A percentile compares a stretch with the other conserved stretches of the same genome.
These are phyloP conservation scores for Cenopis cana DNA, from an alignment of 2,888 invertebrate genomes.

Conservation along the genomic window DNA sequence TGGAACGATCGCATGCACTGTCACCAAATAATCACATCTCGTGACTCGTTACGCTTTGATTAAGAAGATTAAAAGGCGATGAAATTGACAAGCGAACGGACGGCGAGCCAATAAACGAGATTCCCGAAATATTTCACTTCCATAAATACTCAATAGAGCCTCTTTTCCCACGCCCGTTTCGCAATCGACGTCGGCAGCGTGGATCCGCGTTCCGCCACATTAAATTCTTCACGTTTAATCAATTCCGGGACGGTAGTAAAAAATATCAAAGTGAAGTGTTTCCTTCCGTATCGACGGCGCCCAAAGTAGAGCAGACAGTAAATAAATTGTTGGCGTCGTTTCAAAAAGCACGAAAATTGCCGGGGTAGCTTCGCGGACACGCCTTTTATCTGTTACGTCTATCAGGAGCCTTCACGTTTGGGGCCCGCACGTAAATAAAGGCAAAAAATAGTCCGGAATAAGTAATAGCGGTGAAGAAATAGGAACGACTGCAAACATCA, in stretches of 20 bases:
- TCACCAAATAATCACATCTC: constrained; percentile 40
- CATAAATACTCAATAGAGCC: constrained; percentile 70
- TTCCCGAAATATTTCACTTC: constrained; percentile 68
- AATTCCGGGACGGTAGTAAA: constrained; percentile 68
- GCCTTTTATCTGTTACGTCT: constrained; percentile 83
- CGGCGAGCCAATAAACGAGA: constrained; percentile 66
- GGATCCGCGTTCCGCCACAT: constrained; percentile 70
- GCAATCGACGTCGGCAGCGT: constrained; percentile 63
- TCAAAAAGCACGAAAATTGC: constrained; percentile 78
- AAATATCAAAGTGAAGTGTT: constrained; percentile 72
- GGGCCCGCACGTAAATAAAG: constrained; percentile 69
- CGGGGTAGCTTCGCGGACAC: constrained; percentile 71
- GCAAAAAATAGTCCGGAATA: constrained; percentile 64
- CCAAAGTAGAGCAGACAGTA: constrained; percentile 69
- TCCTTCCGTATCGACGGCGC: constrained; percentile 70
- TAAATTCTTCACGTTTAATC: constrained; percentile 80
- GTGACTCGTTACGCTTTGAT: constrained; percentile 53
- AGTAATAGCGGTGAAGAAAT: constrained; percentile 63
- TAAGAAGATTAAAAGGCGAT: constrained; percentile 60
- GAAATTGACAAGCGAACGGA: constrained; percentile 65
- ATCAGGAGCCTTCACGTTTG: constrained; percentile 67
- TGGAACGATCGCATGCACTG: constrained; percentile 21
- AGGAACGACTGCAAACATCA: constrained; percentile 58
- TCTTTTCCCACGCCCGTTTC: constrained; percentile 66
- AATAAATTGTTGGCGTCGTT: constrained; percentile 80